Evolutionary conservation across 2,797 vertebrate species (phyloP).

Genomic region (Pseudopleuronectes americanus): DNA sequence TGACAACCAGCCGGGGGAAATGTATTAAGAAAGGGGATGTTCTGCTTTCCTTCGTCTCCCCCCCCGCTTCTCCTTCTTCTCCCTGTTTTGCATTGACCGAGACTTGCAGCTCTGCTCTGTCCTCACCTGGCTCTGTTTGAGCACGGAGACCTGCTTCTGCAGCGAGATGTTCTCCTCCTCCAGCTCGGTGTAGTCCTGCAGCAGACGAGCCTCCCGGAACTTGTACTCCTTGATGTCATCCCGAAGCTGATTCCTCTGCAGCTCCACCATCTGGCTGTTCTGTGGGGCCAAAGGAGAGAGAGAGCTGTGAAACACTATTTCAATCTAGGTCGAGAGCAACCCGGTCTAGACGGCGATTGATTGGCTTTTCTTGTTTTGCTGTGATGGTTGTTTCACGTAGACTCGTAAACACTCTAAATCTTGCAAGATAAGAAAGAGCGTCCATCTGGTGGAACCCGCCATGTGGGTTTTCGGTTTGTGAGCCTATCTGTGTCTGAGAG

Average conservation of each 20-base stretch:
- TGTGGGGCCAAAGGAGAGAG: constrained; percentile 53
- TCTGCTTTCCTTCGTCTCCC: too few species aligned
- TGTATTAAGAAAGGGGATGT: neutral
- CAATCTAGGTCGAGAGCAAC: constrained; percentile 22
- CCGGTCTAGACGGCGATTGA: constrained; percentile 3
- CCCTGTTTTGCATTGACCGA: neutral
- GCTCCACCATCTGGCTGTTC: constrained; percentile 93
- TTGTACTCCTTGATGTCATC: constrained; percentile 99
- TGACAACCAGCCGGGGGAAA: neutral
- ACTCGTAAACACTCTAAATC: constrained; percentile 51
- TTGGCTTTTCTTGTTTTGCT: constrained; percentile 40
- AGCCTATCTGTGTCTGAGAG: constrained; percentile 21
- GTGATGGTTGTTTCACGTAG: constrained; percentile 38
- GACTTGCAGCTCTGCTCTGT: neutral
- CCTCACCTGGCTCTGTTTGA: constrained; percentile 95
- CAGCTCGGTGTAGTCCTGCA: constrained; percentile 97
- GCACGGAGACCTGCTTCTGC: constrained; percentile 96
- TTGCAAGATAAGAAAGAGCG: constrained; percentile 34
- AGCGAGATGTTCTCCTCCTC: constrained; percentile 99
- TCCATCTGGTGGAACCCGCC: constrained; percentile 47
- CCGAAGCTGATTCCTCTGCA: constrained; percentile 91
- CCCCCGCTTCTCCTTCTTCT: neutral
- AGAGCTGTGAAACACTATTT: constrained; percentile 29
- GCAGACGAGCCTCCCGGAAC: constrained; percentile 93
- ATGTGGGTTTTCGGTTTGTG: constrained; percentile 9